phyloP scores from a whole-genome alignment of 2,113 vertebrate species.

The Aleadryas rufinucha region DNA sequence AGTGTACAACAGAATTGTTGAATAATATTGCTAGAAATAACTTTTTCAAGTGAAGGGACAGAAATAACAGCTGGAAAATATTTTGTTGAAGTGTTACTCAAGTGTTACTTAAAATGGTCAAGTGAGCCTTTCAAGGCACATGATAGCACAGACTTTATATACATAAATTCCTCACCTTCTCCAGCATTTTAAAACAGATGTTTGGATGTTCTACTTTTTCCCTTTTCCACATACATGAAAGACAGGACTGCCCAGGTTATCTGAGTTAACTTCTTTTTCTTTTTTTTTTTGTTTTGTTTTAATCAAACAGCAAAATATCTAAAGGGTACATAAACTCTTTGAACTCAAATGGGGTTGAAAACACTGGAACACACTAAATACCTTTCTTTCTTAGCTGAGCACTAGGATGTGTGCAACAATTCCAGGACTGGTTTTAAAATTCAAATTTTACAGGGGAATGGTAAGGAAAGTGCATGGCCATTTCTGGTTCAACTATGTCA shows the following conservation, averaged over 20 bases:
- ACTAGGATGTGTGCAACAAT: not conserved
- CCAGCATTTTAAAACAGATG: not conserved
- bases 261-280: not conserved
- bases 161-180: not conserved
- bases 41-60: not conserved
- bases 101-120: not conserved
- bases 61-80: not conserved
- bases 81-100: not conserved
- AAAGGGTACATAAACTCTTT: not conserved
- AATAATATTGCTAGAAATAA: not conserved
- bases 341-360: not conserved
- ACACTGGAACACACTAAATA: not conserved
- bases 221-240: not conserved
- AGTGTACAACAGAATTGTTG: not conserved
- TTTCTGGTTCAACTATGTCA: not conserved
- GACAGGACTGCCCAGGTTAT: not conserved
- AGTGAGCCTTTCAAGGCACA: not conserved
- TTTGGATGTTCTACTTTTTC: not conserved
- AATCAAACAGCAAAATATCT: not conserved
- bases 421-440: not conserved
- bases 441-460: not conserved
- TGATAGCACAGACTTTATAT: not conserved
- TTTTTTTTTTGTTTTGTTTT: not conserved
- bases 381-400: not conserved
- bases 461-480: not conserved